Percentiles rank a stretch among this genome's conserved stretches.
These are phyloP conservation scores for Oncorhynchus gorbuscha DNA, from an alignment of 2,113 vertebrate species.

Conservation along the genomic window DNA sequence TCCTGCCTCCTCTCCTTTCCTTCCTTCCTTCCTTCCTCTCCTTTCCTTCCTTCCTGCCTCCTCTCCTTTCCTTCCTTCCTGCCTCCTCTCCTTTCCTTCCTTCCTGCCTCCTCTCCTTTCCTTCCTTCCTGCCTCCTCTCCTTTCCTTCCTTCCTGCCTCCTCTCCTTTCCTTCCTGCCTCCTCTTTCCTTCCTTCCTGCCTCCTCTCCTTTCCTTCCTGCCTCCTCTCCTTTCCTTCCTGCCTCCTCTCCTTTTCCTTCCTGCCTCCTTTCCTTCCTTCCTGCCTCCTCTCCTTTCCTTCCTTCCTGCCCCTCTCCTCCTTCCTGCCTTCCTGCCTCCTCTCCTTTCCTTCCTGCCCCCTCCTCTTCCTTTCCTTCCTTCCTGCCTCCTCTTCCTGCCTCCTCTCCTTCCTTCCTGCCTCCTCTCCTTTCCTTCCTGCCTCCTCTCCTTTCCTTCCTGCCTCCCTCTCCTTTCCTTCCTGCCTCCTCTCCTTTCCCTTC, in stretches of 20 bases:
- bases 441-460: slow-evolving; percentile 16
- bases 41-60: slow-evolving; percentile 35
- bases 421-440: slow-evolving; percentile 27
- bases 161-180: slow-evolving; percentile 28
- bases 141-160: slow-evolving; percentile 20
- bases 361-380: slow-evolving; percentile 38
- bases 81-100: slow-evolving; percentile 31
- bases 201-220: slow-evolving; percentile 26
- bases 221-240: slow-evolving; percentile 39
- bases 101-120: slow-evolving; percentile 38
- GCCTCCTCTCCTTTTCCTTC: slow-evolving; percentile 25
- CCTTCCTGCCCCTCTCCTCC: slow-evolving; percentile 34
- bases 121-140: slow-evolving; percentile 33
- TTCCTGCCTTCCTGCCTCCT: not conserved
- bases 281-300: slow-evolving; percentile 24
- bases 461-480: slow-evolving; percentile 28
- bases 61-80: slow-evolving; percentile 32
- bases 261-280: slow-evolving; percentile 28
- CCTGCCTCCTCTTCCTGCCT: slow-evolving; percentile 37
- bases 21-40: slow-evolving; percentile 13
- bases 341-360: slow-evolving; percentile 33
- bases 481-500: slow-evolving; percentile 37
- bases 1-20: too few relatives aligned
- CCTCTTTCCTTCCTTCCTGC: slow-evolving; percentile 20
- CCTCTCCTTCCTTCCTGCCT: slow-evolving; percentile 26